Evolutionary conservation across 2,888 invertebrate species (phyloP).

Genomic region (Polyploca ridens): DNA sequence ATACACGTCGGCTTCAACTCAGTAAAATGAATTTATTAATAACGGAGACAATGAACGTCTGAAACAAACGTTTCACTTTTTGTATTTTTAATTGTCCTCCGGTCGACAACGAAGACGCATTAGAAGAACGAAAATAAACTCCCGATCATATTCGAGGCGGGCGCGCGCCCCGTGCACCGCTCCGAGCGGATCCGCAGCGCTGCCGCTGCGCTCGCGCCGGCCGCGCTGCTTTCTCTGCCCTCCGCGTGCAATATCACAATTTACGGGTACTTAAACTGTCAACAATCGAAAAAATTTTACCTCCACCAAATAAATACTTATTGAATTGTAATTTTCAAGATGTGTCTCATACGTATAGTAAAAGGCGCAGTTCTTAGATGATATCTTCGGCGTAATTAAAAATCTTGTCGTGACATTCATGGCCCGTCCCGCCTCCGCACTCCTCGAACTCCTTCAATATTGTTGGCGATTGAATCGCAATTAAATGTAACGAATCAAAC

Average conservation of each 20-base stretch:
- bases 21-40: conserved; percentile 85
- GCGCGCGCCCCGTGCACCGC: conserved; percentile 31
- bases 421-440: conserved; percentile 79
- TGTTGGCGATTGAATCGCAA: conserved; percentile 84
- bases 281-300: conserved; percentile 60
- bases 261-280: conserved; percentile 57
- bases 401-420: conserved; percentile 85
- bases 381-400: conserved; percentile 83
- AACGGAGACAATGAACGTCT: conserved; percentile 84
- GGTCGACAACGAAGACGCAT: conserved; percentile 81
- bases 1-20: conserved; percentile 83
- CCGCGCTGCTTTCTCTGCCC: conserved; percentile 21
- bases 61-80: conserved; percentile 82
- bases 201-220: conserved; percentile 17
- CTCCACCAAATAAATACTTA: conserved; percentile 64
- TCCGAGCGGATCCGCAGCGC: conserved; percentile 13
- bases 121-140: conserved; percentile 82
- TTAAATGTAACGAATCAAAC: conserved; percentile 81
- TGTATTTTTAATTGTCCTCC: conserved; percentile 84
- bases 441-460: conserved; percentile 78
- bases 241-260: conserved; percentile 16
- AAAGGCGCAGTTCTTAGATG: conserved; percentile 78
- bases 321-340: conserved; percentile 79
- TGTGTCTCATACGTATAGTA: conserved; percentile 72
- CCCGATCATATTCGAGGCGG: conserved; percentile 78